Base-by-base conservation (phyloP, 1,140 invertebrate genomes). In the Chlorops oryzae region DNA sequence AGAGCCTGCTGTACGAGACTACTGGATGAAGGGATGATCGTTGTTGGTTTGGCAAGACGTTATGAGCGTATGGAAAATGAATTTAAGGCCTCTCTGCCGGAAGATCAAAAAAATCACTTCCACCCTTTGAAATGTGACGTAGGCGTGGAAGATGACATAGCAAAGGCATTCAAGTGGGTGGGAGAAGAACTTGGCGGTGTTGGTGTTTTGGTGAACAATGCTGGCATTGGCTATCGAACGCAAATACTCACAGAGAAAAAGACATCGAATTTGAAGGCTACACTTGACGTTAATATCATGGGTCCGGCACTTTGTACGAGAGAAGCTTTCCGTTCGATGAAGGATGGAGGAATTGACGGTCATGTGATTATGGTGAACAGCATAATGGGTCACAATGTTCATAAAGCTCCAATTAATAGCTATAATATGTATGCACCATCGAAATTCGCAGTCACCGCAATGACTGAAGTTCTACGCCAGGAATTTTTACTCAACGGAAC, bases 181-280 rank as follows among this genome's bases (percentile, higher is more conserved):
- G 75, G 80, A 37, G 63, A 76, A 9, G 76, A 77, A 2, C 69
- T 82, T 24, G 84, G 82, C 4, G 79, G 80, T 13, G 73, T 87
- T 2, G 80, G 88, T 59, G 72, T 90, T 2, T 73, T 88, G 38
- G 73, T 90, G 22, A 90, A 90, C 61, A 88, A 86, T 62, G 87
- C 87, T 3, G 87, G 83, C 2, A 55, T 81, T 1, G 42, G 51
- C 39, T 59, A 71, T 0, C 49, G 54, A 75, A 55, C 77, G 76
- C 84, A 81, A 74, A 58, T 68, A 48, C 55, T 70, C 12, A 77
- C 80, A 50, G 56, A 53, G 74, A 58, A 77, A 77, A 74, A 57
- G 64, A 34, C 23, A 21, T 17, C 17, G 50, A 67, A 23, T 28
- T 53, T 47, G 67, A 73, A 3, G 84, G 84, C 18, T 32, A 77